phyloP scores from a whole-genome alignment of 2,113 vertebrate species.

The Rhagologus leucostigma region DNA sequence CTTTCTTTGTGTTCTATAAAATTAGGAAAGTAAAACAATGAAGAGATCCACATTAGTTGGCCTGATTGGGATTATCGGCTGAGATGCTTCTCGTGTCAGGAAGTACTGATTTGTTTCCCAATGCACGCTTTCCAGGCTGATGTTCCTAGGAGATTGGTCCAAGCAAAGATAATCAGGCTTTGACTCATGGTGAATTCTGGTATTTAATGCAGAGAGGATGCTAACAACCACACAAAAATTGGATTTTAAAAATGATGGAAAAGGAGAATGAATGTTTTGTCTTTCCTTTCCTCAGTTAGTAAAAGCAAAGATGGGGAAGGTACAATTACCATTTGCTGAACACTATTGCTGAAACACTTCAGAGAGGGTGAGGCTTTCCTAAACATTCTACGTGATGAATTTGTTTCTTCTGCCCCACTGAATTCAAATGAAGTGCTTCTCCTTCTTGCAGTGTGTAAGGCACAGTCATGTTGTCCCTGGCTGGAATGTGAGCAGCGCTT shows the following conservation, averaged over 20 bases:
- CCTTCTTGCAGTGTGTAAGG: not conserved
- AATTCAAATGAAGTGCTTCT: not conserved
- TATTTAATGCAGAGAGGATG: not conserved
- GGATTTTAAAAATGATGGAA: not conserved
- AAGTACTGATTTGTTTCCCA: not conserved
- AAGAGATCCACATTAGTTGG: not conserved
- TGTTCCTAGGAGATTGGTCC: not conserved
- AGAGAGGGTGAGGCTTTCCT: not conserved
- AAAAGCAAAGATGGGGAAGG: not conserved
- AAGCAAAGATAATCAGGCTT: not conserved
- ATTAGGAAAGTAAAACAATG: not conserved
- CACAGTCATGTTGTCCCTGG: not conserved
- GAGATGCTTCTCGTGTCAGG: not conserved
- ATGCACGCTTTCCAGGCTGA: not conserved
- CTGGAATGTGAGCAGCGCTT: not conserved
- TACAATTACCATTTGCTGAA: not conserved
- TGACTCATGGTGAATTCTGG: not conserved
- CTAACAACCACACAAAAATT: not conserved
- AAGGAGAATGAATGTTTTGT: not conserved
- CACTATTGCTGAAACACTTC: not conserved
- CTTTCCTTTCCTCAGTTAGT: not conserved
- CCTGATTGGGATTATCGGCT: not conserved
- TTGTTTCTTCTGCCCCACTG: not conserved
- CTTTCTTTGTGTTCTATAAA: not conserved
- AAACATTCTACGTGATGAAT: not conserved